Evolutionary conservation across 2,888 invertebrate genomes (phyloP).

Genomic region (Catocala fraxini): DNA sequence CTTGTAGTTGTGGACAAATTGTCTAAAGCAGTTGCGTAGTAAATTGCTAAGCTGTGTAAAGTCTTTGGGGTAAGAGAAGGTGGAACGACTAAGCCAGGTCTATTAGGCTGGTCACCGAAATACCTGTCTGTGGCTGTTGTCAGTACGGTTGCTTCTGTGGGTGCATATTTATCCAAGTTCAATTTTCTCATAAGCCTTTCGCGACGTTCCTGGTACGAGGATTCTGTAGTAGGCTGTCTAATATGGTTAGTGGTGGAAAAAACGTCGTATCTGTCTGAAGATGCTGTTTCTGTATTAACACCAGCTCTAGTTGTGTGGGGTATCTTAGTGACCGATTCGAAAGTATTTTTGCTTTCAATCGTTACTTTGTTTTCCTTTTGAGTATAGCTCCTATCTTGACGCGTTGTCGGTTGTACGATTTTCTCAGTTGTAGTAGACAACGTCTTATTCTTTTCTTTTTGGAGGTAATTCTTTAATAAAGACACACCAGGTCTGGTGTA

Average conservation of each 20-base stretch:
- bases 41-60: constrained; percentile 92
- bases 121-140: constrained; percentile 80
- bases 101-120: constrained; percentile 76
- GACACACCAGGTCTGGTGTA: constrained; percentile 84
- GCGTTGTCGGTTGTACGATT: constrained; percentile 59
- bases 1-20: constrained; percentile 80
- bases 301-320: constrained; percentile 70
- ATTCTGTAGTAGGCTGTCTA: constrained; percentile 68
- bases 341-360: constrained; percentile 66
- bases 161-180: constrained; percentile 83
- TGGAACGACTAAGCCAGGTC: constrained; percentile 90
- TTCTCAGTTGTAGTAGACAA: constrained; percentile 60
- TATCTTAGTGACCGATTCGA: constrained; percentile 80
- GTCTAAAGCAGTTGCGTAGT: constrained; percentile 92
- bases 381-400: constrained; percentile 52
- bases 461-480: constrained; percentile 72
- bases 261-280: constrained; percentile 66
- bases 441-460: constrained; percentile 77
- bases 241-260: constrained; percentile 62
- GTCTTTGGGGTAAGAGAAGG: constrained; percentile 93
- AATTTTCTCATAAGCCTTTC: constrained; percentile 91
- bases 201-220: constrained; percentile 89
- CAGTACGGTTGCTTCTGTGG: constrained; percentile 76
- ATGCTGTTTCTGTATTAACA: constrained; percentile 60
- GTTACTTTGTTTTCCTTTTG: constrained; percentile 56